phyloP scores from a whole-genome alignment of 2,797 vertebrate species.

The Danio tinwini region DNA sequence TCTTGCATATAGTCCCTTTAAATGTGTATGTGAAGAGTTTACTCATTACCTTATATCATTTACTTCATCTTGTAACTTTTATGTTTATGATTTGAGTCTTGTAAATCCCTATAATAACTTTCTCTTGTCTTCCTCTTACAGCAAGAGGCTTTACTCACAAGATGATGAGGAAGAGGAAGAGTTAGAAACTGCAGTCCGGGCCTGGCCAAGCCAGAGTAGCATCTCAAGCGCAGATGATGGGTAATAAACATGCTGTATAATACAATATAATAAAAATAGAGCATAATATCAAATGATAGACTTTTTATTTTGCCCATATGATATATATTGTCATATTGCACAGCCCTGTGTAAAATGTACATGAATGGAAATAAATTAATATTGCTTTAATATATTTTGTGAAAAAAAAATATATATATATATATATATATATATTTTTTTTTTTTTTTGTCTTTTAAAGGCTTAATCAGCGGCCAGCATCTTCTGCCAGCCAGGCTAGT shows the following conservation, averaged over 20 bases:
- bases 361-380: too few species aligned
- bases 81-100: conserved; percentile 25
- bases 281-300: too few species aligned
- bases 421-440: too few species aligned
- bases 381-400: not conserved
- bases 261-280: too few species aligned
- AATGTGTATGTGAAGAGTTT: not conserved
- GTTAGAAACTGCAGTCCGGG: conserved; percentile 64
- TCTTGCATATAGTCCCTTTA: not conserved
- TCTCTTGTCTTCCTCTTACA: conserved; percentile 50
- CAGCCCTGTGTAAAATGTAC: too few species aligned
- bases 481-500: conserved; percentile 87
- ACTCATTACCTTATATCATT: not conserved
- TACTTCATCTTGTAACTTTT: not conserved
- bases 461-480: conserved; percentile 79
- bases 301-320: too few species aligned
- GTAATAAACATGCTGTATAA: conserved; percentile 60
- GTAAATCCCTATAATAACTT: not conserved
- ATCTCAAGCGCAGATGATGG: conserved; percentile 74
- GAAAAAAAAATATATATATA: too few species aligned
- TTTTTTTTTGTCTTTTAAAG: conserved; percentile 62
- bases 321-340: too few species aligned
- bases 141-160: conserved; percentile 74
- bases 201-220: conserved; percentile 82
- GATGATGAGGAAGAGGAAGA: conserved; percentile 82